A percentile compares a stretch with the other conserved stretches of the same genome.
These are phyloP conservation scores for Sander vitreus DNA, from an alignment of 2,113 vertebrate species.

Conservation along the genomic window DNA sequence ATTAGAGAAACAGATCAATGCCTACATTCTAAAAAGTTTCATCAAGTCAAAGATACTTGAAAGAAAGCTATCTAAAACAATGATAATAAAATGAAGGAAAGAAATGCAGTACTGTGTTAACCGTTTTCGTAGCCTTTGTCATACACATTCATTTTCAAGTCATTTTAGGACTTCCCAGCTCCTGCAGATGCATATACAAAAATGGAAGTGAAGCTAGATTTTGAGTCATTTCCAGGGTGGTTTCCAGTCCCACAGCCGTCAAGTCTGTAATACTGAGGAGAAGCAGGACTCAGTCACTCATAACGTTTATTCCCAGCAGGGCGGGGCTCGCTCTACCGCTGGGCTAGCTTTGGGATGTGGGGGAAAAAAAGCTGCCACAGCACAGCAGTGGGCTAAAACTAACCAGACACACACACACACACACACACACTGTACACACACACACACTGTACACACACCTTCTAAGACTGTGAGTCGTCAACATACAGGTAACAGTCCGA, in stretches of 20 bases:
- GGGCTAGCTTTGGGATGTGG: constrained; percentile 60
- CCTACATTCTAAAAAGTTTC: background rate
- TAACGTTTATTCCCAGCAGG: constrained; percentile 63
- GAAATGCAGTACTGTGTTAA: background rate
- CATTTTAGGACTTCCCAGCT: constrained; percentile 40
- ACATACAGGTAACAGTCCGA: constrained; percentile 38
- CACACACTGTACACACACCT: background rate
- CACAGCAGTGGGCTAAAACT: constrained; percentile 26
- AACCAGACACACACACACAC: constrained; percentile 16
- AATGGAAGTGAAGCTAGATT: constrained; percentile 58
- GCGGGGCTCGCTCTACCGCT: constrained; percentile 51
- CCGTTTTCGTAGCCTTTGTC: background rate
- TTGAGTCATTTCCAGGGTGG: constrained; percentile 64
- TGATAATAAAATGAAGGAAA: background rate
- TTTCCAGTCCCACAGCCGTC: constrained; percentile 65
- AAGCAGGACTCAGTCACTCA: constrained; percentile 43
- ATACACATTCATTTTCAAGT: background rate
- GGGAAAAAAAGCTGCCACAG: constrained; percentile 29
- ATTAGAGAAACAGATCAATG: background rate
- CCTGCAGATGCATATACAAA: constrained; percentile 55
- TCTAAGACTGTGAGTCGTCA: background rate
- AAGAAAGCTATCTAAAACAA: background rate
- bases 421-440: background rate
- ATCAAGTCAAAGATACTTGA: background rate
- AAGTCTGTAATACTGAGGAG: constrained; percentile 37